Evolutionary conservation across 2,888 invertebrate species (phyloP), one percentile per base, ranked within the genome.

Genomic region (Podabrus alpinus): DNA sequence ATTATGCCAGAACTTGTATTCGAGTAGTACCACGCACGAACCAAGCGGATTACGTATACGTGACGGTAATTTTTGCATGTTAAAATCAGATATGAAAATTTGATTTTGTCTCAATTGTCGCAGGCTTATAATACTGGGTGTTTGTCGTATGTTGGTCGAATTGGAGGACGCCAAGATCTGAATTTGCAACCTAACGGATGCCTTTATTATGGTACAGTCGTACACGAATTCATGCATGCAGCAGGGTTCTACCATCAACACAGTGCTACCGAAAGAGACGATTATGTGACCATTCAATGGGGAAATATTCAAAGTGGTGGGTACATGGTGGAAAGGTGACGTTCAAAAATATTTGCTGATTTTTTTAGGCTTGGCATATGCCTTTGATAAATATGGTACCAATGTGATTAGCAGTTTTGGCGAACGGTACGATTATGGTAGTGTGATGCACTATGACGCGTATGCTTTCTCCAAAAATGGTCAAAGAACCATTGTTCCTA

Each of bases 221-320:
- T 93, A 9, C 94, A 96, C 83, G 95, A 95, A 85, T 88, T 95
- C 84, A 89, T 95, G 81, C 95, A 95, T 83, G 92, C 94, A 0
- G 85, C 94, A 1, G 95, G 95, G 0, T 95, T 95, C 86, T 94
- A 93, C 85, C 95, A 95, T 83, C 95, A 95, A 87, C 95, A 95
- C 83, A 94, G 93, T 82, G 90, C 94, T 21, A 91, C 92, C 15
- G 92, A 95, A 85, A 90, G 95, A 78, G 95, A 95, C 83, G 90
- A 93, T 1, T 94, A 90, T 84, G 92, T 96, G 1, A 89, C 90
- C 78, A 93, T 95, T 79, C 86, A 91, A 69, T 93, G 93, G 91
- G 91, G 92, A 62, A 95, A 95, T 83, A 94, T 94, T 68, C 86
- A 87, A 80, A 81, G 87, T 72, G 68, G 70, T 72, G 11, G 3